Percentiles rank a stretch among this genome's conserved stretches.
These are phyloP conservation scores for Struthio camelus DNA, from an alignment of 2,113 vertebrate species.

Conservation along the genomic window DNA sequence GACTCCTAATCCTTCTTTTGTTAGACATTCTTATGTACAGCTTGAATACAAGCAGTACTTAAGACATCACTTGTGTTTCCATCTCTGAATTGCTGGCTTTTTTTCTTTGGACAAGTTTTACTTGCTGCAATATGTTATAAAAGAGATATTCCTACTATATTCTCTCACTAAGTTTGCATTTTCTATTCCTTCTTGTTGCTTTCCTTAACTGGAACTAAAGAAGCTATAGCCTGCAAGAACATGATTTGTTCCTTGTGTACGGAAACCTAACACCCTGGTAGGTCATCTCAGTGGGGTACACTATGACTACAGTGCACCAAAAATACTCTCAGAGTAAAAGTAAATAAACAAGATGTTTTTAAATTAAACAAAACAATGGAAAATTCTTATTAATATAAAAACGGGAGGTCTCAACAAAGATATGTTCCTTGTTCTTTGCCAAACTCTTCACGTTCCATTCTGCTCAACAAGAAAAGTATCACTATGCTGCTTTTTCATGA, in stretches of 20 bases:
- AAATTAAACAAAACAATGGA: constrained; percentile 16
- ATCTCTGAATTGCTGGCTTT: background rate
- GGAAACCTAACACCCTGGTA: constrained; percentile 16
- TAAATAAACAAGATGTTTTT: background rate
- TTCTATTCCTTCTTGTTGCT: background rate
- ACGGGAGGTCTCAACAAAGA: background rate
- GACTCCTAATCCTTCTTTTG: background rate
- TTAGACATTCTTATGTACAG: background rate
- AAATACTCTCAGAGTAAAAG: constrained; percentile 1
- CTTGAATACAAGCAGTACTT: background rate
- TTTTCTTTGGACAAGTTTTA: background rate
- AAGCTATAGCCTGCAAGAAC: background rate
- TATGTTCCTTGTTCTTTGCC: background rate
- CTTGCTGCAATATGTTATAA: background rate
- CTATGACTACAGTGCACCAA: constrained; percentile 45
- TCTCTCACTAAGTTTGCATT: background rate
- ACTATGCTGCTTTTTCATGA: background rate
- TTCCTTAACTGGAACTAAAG: constrained; percentile 15
- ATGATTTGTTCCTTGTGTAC: background rate
- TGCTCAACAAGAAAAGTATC: background rate
- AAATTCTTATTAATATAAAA: background rate
- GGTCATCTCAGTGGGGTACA: constrained; percentile 18
- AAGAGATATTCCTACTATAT: background rate
- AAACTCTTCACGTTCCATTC: background rate
- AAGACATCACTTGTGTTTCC: background rate